A percentile compares a stretch with the other conserved stretches of the same genome.
Evolutionary conservation across 2,797 vertebrate species (phyloP).

Genomic region (Channa striata): DNA sequence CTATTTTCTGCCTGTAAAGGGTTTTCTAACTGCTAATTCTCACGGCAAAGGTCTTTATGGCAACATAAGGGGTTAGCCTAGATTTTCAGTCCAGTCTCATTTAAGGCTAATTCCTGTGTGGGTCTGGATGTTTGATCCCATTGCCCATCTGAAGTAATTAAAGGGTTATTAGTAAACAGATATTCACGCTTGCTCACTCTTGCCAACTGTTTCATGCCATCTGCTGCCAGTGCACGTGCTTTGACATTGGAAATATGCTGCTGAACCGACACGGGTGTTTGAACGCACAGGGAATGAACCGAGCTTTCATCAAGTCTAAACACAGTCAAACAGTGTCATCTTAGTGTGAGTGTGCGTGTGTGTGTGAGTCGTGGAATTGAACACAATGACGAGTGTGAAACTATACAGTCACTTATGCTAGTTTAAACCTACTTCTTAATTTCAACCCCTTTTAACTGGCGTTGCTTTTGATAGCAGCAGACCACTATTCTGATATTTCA

Average conservation of each 20-base stretch:
- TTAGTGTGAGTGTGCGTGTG: constrained; percentile 20
- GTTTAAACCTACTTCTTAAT: constrained; percentile 71
- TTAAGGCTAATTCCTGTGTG: constrained; percentile 85
- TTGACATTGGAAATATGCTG: constrained; percentile 85
- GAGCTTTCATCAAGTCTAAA: constrained; percentile 78
- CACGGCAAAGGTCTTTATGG: constrained; percentile 72
- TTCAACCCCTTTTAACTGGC: constrained; percentile 70
- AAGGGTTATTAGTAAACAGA: constrained; percentile 91
- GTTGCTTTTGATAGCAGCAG: constrained; percentile 56
- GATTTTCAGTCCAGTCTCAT: constrained; percentile 77
- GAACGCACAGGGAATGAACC: constrained; percentile 69
- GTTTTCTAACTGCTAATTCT: constrained; percentile 42
- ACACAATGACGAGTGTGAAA: constrained; percentile 26
- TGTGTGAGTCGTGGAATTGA: constrained; percentile 19
- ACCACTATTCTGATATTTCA: constrained; percentile 73
- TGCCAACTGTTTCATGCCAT: constrained; percentile 89
- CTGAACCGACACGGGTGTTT: constrained; percentile 68
- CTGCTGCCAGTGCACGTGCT: constrained; percentile 82
- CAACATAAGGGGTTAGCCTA: constrained; percentile 72
- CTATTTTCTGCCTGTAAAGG: constrained; percentile 35
- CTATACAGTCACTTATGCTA: constrained; percentile 44
- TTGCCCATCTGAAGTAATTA: constrained; percentile 89
- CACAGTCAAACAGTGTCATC: constrained; percentile 77
- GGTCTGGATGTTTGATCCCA: constrained; percentile 84
- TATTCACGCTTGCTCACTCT: constrained; percentile 86